Base-by-base conservation (phyloP, 2,797 vertebrate genomes). In the Aplochiton taeniatus region DNA sequence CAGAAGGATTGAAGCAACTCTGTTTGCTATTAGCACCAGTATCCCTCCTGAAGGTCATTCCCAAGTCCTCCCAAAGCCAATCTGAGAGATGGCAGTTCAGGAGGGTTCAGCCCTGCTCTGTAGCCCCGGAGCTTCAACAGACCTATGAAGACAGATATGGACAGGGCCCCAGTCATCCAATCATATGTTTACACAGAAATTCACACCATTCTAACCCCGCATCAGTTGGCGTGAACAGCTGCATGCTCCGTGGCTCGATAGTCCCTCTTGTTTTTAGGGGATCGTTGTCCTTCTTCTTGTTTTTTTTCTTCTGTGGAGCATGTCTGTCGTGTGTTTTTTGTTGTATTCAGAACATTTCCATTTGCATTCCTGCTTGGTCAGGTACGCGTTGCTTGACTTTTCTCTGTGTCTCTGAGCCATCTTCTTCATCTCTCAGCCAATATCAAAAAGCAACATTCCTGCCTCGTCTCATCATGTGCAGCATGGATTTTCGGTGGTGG, bases 101-200 rank as follows among this genome's bases (percentile, higher is more conserved):
- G 82, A 80, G 78, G 79, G 71, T 77, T 72, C 61, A 79, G 79
- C 64, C 79, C 76, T 84, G 71, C 71, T 83, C 68, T 82, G 70
- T 80, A 81, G 79, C 68, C 76, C 80, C 61, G 66, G 82, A 79
- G 84, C 84, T 83, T 64, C 75, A 81, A 80, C 78, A 86, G 84
- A 88, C 83, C 80, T 80, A 77, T 82, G 87, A 88, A 93, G 89
- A 90, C 91, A 91, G 89, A 89, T 88, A 89, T 92, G 90, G 92
- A 87, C 88, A 93, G 93, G 93, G 84, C 91, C 87, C 91, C 93
- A 92, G 78, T 90, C 96, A 96, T 95, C 94, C 91, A 92, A 62
- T 92, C 94, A 93, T 90, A 85, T 91, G 90, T 94, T 95, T 95
- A 97, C 95, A 96, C 95, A 96, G 95, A 98, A 98, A 97, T 96